Percentiles rank a stretch among this genome's conserved stretches.
Evolutionary conservation across 2,797 vertebrate species (phyloP).

Genomic region (Acanthurus lineatus): DNA sequence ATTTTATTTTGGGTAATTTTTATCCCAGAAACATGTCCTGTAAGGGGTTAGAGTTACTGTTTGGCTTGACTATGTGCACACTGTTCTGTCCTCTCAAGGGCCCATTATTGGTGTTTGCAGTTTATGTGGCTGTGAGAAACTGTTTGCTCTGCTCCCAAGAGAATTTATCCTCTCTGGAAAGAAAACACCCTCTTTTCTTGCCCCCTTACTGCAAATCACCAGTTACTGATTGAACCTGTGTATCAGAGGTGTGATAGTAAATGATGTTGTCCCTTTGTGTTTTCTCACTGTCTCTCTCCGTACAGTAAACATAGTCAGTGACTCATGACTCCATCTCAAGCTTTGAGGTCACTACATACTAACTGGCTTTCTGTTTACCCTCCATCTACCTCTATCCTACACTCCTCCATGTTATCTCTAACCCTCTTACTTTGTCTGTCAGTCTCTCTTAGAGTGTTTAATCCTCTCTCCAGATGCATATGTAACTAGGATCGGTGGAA

Average conservation of each 20-base stretch:
- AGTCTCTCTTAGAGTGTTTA: constrained; percentile 25
- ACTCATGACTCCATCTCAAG: constrained; percentile 70
- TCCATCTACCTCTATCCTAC: constrained; percentile 43
- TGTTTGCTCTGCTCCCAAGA: constrained; percentile 28
- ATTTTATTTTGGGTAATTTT: constrained; percentile 44
- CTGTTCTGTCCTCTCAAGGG: not conserved
- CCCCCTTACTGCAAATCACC: constrained; percentile 32
- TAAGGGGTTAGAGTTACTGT: constrained; percentile 13
- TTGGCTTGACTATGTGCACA: not conserved
- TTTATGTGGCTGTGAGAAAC: constrained; percentile 11
- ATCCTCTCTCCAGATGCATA: constrained; percentile 23
- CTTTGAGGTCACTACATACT: constrained; percentile 66
- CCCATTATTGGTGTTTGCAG: not conserved
- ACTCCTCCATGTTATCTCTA: constrained; percentile 33
- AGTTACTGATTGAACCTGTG: constrained; percentile 50
- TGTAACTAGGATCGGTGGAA: constrained; percentile 19
- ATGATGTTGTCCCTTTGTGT: constrained; percentile 57
- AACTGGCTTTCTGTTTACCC: constrained; percentile 68
- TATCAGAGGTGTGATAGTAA: constrained; percentile 47
- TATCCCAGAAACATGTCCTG: constrained; percentile 21
- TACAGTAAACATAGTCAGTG: constrained; percentile 74
- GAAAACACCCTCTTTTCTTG: constrained; percentile 10
- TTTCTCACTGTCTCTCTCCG: constrained; percentile 41
- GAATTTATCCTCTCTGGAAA: constrained; percentile 11
- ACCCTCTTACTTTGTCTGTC: constrained; percentile 24